These are phyloP conservation scores for Oophaga sylvatica DNA, from an alignment of 2,797 vertebrate species.

Conservation along the genomic window DNA sequence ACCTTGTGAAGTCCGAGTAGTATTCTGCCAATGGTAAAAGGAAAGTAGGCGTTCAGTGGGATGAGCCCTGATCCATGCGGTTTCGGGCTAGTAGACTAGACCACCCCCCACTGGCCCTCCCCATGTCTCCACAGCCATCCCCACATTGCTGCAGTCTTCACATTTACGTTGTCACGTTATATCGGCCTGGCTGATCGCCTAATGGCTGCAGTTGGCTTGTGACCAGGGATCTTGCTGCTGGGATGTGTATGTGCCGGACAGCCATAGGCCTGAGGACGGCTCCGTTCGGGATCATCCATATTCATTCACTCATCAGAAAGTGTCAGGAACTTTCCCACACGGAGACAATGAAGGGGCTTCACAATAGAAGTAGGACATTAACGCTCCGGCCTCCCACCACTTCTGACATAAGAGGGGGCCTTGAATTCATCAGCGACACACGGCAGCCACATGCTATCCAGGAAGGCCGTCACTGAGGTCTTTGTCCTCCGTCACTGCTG, in stretches of 20 bases:
- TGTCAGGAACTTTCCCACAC: conserved; percentile 13
- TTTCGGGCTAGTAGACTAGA: too few relatives aligned
- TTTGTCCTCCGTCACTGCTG: conserved; percentile 33
- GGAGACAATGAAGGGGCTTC: not conserved
- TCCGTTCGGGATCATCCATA: not conserved
- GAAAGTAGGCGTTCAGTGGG: too few relatives aligned
- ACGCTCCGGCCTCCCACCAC: not conserved
- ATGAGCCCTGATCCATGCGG: too few relatives aligned
- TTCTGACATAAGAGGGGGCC: not conserved
- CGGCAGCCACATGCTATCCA: not conserved
- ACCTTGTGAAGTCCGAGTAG: too few relatives aligned
- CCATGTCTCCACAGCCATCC: not conserved
- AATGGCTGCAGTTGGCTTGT: conserved; percentile 3
- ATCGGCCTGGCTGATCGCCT: conserved; percentile 3
- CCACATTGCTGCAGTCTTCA: not conserved
- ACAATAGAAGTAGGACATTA: not conserved
- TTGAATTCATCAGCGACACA: not conserved
- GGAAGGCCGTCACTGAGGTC: not conserved
- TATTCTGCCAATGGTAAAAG: too few relatives aligned
- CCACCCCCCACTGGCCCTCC: too few relatives aligned
- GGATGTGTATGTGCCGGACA: not conserved
- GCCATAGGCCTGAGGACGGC: not conserved
- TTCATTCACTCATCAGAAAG: not conserved
- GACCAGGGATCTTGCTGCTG: not conserved
- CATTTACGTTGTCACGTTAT: not conserved